Evolutionary conservation across 1,140 invertebrate species (phyloP).

Genomic region (Bicyclus anynana): DNA sequence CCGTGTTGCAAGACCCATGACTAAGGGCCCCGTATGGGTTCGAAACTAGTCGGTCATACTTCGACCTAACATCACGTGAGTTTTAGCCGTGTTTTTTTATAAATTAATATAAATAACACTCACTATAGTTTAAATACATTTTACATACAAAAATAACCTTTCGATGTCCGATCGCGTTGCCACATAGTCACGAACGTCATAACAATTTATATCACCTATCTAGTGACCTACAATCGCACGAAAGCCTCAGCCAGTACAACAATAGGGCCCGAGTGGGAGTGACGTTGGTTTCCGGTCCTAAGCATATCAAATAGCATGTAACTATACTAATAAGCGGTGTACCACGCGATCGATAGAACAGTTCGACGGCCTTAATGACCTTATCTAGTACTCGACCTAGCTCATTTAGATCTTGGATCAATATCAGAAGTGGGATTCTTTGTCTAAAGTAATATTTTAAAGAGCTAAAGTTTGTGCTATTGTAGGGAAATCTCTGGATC

Average conservation of each 20-base stretch:
- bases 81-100: too few species aligned
- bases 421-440: neutral
- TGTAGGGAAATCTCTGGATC: too few species aligned
- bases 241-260: constrained; percentile 29
- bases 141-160: neutral
- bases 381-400: constrained; percentile 19
- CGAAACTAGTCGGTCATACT: too few species aligned
- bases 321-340: neutral
- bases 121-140: too few species aligned
- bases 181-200: constrained; percentile 1
- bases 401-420: neutral
- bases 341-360: constrained; percentile 31
- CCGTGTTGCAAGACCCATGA: too few species aligned
- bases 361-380: constrained; percentile 38
- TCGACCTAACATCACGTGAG: too few species aligned
- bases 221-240: constrained; percentile 31
- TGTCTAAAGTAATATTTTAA: too few species aligned
- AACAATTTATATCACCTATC: constrained; percentile 23
- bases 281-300: constrained; percentile 37
- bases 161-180: neutral
- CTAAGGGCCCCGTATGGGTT: too few species aligned
- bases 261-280: constrained; percentile 30
- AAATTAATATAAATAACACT: too few species aligned
- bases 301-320: constrained; percentile 36
- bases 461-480: too few species aligned